These are phyloP conservation scores for Neopelma chrysocephalum DNA, from an alignment of 2,797 vertebrate genomes.

Conservation along the genomic window DNA sequence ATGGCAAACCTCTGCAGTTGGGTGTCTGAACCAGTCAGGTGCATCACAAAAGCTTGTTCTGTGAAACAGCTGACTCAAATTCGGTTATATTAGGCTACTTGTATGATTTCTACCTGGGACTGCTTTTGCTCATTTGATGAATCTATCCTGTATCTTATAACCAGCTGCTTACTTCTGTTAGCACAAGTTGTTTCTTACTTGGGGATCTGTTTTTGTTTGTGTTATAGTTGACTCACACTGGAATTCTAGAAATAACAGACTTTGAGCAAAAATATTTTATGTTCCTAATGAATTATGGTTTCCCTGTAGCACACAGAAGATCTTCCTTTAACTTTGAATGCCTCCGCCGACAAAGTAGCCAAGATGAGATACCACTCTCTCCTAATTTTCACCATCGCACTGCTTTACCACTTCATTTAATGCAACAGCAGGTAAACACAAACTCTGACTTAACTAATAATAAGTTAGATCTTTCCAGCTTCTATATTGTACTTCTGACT, in stretches of 20 bases:
- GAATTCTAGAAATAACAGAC: not conserved
- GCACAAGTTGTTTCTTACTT: not conserved
- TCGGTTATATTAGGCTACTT: not conserved
- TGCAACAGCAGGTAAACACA: conserved; percentile 94
- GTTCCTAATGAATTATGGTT: conserved; percentile 9
- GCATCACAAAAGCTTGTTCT: not conserved
- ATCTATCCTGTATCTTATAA: not conserved
- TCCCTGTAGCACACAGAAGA: conserved; percentile 84
- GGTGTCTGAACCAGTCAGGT: not conserved
- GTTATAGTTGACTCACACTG: not conserved
- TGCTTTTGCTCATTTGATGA: not conserved
- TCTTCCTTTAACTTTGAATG: conserved; percentile 99
- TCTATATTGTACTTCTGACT: not conserved
- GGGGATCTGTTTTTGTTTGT: not conserved
- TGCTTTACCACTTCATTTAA: conserved; percentile 94
- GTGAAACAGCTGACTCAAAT: not conserved
- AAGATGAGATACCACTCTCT: conserved; percentile 87
- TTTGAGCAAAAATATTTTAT: not conserved
- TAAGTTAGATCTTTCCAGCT: not conserved
- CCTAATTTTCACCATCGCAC: conserved; percentile 88
- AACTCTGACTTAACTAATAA: not conserved
- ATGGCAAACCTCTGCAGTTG: not conserved
- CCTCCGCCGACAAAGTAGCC: conserved; percentile 94
- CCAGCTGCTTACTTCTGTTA: not conserved
- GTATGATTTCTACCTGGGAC: not conserved